Evolutionary conservation across 2,797 vertebrate genomes (phyloP).

Genomic region (Acipenser ruthenus): DNA sequence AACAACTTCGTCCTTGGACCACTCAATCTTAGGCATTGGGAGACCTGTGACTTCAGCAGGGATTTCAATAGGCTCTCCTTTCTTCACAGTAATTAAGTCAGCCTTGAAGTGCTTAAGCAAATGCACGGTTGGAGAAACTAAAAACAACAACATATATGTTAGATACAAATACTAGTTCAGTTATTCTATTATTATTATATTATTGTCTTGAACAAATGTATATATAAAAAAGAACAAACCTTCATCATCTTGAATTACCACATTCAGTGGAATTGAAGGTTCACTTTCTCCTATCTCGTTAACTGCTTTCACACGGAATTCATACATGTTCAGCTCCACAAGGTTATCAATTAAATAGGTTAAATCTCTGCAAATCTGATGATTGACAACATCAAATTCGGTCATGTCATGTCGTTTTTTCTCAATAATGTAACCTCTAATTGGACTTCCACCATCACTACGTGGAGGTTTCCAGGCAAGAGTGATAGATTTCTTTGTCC

Average conservation of each 20-base stretch:
- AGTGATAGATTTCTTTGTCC: constrained; percentile 82
- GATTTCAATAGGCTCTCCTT: constrained; percentile 78
- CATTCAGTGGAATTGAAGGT: constrained; percentile 75
- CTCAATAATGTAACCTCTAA: constrained; percentile 87
- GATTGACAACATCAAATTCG: constrained; percentile 84
- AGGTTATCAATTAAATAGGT: constrained; percentile 78
- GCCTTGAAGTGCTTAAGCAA: constrained; percentile 77
- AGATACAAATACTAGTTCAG: not conserved
- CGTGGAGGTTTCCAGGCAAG: constrained; percentile 90
- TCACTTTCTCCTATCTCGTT: constrained; percentile 84
- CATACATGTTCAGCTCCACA: constrained; percentile 82
- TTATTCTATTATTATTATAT: no score
- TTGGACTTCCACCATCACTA: constrained; percentile 82
- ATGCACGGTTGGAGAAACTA: constrained; percentile 78
- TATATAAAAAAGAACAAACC: constrained; percentile 48
- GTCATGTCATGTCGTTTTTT: constrained; percentile 83
- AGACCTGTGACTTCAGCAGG: constrained; percentile 87
- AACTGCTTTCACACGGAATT: constrained; percentile 89
- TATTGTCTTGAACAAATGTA: no score
- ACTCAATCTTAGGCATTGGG: constrained; percentile 83
- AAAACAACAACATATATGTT: constrained; percentile 18
- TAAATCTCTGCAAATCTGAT: constrained; percentile 68
- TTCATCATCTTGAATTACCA: constrained; percentile 84
- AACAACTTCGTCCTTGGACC: constrained; percentile 74
- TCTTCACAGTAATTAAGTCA: constrained; percentile 78